phyloP scores from a whole-genome alignment of 2,888 invertebrate genomes.

The Erebia aethiops region DNA sequence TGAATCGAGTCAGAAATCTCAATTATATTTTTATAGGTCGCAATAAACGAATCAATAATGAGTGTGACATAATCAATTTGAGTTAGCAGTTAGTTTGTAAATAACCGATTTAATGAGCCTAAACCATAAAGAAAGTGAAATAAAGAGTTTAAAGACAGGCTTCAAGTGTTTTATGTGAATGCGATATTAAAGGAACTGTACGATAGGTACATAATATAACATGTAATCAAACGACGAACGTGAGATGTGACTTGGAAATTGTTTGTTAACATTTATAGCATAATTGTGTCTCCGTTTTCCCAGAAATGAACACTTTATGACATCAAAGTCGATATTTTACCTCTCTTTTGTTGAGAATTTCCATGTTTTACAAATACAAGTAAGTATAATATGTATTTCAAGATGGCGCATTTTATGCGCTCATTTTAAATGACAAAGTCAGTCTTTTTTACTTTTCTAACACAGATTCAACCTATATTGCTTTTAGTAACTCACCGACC shows the following conservation, averaged over 20 bases:
- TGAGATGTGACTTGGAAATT: conserved; percentile 8
- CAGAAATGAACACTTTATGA: not conserved
- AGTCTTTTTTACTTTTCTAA: not conserved
- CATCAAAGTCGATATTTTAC: not conserved
- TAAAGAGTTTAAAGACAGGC: not conserved
- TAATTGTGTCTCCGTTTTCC: conserved; percentile 1
- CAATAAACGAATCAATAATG: not conserved
- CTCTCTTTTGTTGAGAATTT: not conserved
- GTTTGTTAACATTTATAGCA: conserved; percentile 3
- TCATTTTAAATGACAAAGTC: not conserved
- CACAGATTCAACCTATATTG: not conserved
- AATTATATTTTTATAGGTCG: not conserved
- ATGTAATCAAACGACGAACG: conserved; percentile 10
- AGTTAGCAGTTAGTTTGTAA: too few relatives aligned
- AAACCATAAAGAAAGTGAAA: conserved; percentile 3
- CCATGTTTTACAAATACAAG: not conserved
- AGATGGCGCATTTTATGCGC: not conserved
- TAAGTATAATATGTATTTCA: not conserved
- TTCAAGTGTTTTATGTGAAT: not conserved
- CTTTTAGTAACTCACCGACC: not conserved
- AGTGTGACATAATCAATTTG: too few relatives aligned
- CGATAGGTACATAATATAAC: not conserved
- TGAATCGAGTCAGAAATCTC: not conserved
- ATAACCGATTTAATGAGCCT: too few relatives aligned
- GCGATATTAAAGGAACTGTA: not conserved